Evolutionary conservation across 2,113 vertebrate genomes (phyloP), one percentile per base, ranked within the genome.

Genomic region (Nothoprocta pentlandii): DNA sequence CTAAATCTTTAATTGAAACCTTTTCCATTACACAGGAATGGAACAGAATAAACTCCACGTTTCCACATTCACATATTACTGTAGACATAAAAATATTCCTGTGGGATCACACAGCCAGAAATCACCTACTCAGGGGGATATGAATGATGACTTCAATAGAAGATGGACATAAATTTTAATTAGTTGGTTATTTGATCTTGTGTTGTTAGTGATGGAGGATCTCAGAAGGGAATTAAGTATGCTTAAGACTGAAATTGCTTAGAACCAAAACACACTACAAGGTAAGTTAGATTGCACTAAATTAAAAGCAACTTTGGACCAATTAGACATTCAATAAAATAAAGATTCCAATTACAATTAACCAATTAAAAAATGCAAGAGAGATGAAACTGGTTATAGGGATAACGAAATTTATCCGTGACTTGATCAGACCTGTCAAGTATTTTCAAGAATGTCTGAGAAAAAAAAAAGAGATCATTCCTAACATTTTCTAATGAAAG

Each of bases 171-270:
- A 95, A 89, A 96, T 94, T 97, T 97, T 97, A 97, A 98, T 98
- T 97, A 97, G 96, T 91, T 94, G 92, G 94, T 92, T 97, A 97
- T 97, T 97, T 96, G 97, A 97, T 97, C 97, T 97, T 92, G 44
- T 94, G 80, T 96, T 91, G 71, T 94, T 95, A 89, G 95, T 90
- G 97, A 96, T 90, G 82, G 86, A 91, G 81, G 78, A 92, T 94
- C 95, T 96, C 97, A 94, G 83, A 96, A 94, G 95, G 96, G 96
- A 96, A 97, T 97, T 97, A 97, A 96, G 87, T 97, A 95, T 96
- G 95, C 96, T 97, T 97, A 96, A 97, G 91, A 90, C 95, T 95
- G 96, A 96, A 95, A 90, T 94, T 86, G 92, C 95, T 95, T 92
- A 95, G 97, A 97, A 96, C 67, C 89, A 91, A 96, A 91, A 94